Base-by-base conservation (phyloP, 2,888 invertebrate genomes). In the Gymnoscelis rufifasciata region DNA sequence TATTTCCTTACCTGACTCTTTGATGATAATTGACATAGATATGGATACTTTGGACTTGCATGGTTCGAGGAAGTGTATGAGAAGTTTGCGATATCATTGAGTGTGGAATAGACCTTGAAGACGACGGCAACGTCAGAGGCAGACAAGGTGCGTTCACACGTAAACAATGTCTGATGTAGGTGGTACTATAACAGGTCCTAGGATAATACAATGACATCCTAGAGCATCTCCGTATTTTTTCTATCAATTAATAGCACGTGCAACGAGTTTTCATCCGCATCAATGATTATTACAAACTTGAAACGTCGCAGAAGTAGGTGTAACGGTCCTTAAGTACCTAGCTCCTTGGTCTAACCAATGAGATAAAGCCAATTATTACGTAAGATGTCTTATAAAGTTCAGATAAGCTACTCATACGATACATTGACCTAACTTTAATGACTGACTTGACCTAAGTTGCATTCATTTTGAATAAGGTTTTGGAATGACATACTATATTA, bases 201-300 rank as follows among this genome's bases (percentile, higher is more conserved):
- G 64, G 62, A 62, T 65, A 54, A 68, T 69, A 70, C 57, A 64
- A 44, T 59, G 54, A 74, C 57, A 78, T 81, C 79, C 79, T 81
- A 76, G 74, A 71, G 72, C 66, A 68, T 62, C 68, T 71, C 72
- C 70, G 71, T 68, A 69, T 73, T 76, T 76, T 68, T 68, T 64
- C 28, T 56, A 36, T 8, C 12, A 24, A 24, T 28, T 26, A 38
- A 46, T 31, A 51, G 50, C 51, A 60, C 54, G 63, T 64, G 68
- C 68, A 63, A 47, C 36, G 38, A 44, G 52, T 58, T 57, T 38
- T 43, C 48, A 59, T 60, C 64, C 66, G 65, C 66, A 62, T 63
- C 12, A 15, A 35, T 38, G 12, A 15, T 47, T 33, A 33, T 52
- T 33, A 14, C 19, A 19, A 19, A 19, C 19, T 3, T 5, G 19